Evolutionary conservation across 1,140 invertebrate genomes (phyloP), one percentile per base, ranked within the genome.

Genomic region (Pararge aegeria): DNA sequence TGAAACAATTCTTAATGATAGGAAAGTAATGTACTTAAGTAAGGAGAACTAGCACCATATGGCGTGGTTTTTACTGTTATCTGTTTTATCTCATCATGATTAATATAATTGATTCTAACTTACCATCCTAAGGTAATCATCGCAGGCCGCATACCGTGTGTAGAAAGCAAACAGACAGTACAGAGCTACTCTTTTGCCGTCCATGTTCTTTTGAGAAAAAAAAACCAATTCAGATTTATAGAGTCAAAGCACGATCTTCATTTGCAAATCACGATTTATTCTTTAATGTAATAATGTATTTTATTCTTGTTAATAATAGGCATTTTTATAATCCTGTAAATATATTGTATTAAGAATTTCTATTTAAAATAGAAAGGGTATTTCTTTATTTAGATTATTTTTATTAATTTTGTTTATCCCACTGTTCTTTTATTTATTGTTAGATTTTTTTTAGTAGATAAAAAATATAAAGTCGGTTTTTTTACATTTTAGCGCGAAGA

Each of bases 41-140:
- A n/a, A n/a, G n/a, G n/a, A n/a, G n/a, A n/a, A n/a, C n/a, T n/a
- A n/a, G n/a, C n/a, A 37, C 2, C 12, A 37, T 37, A n/a, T 5
- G 10, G 2, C 2, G 13, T 3, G 13, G 12, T 10, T 37, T 13
- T 37, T 37, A 37, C 13, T 37, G 10, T 37, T 37, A n/a, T 37
- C 34, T 37, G 13, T 37, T 13, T 37, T 5, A 5, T 37, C 2
- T 37, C 13, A 44, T 16, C n/a, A 9, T 48, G 44, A 50, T 66
- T 49, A 64, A 61, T 60, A 64, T 66, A 74, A 73, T 71, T 62
- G 52, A 56, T 44, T 60, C 20, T 42, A 37, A 75, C 83, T 88
- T 53, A 88, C 85, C 83, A 86, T 83, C 68, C 73, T 79, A 51
- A 81, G 78, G 68, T 85, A 79, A 52, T 81, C 79, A 46, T 83